Evolutionary conservation across 2,888 invertebrate species (phyloP), one percentile per base, ranked within the genome.

Genomic region (Cantharis rustica): DNA sequence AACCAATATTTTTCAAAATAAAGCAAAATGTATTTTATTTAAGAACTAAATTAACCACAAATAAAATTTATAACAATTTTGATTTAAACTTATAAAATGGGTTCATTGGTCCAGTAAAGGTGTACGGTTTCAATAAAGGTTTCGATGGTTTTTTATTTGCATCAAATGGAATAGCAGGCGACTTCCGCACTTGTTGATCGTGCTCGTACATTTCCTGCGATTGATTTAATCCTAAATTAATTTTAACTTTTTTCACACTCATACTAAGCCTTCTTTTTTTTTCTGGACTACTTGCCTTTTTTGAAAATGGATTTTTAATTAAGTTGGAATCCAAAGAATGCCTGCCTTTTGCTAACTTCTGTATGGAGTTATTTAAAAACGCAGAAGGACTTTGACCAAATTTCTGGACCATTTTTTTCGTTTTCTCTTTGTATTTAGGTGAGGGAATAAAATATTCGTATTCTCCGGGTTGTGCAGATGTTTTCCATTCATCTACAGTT

Each of bases 101-200:
- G 87, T 95, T 94, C 1, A 95, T 93, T 0, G 95, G 95, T 0
- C 93, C 93, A 0, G 93, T 91, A 1, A 92, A 89, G 5, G 81
- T 75, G 0, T 91, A 90, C 69, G 90, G 90, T 0, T 96, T 96
- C 2, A 96, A 86, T n/a, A 95, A 91, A 0, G 95, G 93, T 81
- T 93, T 93, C 0, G 85, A 85, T 0, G 96, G 96, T 81, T 90
- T 91, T 73, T 91, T 93, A 16, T 89, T 89, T 0, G 94, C 91
- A 84, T 96, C 95, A 80, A 90, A 96, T 0, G 96, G 95, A 79
- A 95, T 91, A 9, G 90, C 92, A 0, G 96, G 96, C 62, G 94
- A 95, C 71, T 91, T 91, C 68, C 90, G 88, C 0, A 96, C 90
- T 83, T 94, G 93, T 31, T 91, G 90, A 16, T 93, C 90, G 81